Base-by-base conservation (phyloP, 2,888 invertebrate species). In the Apantesis nais region DNA sequence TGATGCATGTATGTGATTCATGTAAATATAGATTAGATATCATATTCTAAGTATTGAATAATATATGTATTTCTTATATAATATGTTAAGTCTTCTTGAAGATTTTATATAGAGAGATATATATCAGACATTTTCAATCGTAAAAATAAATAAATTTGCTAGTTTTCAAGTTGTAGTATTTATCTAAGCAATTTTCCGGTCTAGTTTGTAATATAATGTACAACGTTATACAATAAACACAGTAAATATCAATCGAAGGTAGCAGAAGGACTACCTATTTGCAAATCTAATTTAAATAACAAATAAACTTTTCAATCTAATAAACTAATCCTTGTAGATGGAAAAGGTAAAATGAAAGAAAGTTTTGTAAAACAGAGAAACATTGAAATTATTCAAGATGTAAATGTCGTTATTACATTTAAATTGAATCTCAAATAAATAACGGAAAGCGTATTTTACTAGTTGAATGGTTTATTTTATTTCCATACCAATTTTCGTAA, bases 401-500 rank as follows among this genome's bases (percentile, higher is more conserved):
- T 41, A 63, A 60, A 67, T 67, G 1, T 60, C 67, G 58, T 64
- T 39, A 67, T 71, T 67, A 67, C 8, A 64, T 67, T 63, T 39
- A 60, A 67, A 71, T 64, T 25, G 29, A 67, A n/a, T 44, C 37
- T 29, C 7, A 16, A 67, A 60, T 48, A 60, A 67, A 58, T 48
- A 67, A 41, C 31, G 58, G 41, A 44, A 66, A 63, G 34, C 9
- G 34, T 41, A 41, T 48, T 34, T 44, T 34, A 29, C 7, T 70
- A 65, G 37, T 39, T 37, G 31, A 60, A 63, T 61, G 25, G 65
- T 67, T 71, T 62, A 60, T 48, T 73, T 69, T 58, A 71, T 74
- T 74, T 60, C 61, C 64, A 68, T 69, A 69, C 63, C 66, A 62
- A 71, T 78, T 69, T 69, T 39, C 63, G 68, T 11, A 34, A 62